phyloP scores from a whole-genome alignment of 2,888 invertebrate species.

The Metellina segmentata region DNA sequence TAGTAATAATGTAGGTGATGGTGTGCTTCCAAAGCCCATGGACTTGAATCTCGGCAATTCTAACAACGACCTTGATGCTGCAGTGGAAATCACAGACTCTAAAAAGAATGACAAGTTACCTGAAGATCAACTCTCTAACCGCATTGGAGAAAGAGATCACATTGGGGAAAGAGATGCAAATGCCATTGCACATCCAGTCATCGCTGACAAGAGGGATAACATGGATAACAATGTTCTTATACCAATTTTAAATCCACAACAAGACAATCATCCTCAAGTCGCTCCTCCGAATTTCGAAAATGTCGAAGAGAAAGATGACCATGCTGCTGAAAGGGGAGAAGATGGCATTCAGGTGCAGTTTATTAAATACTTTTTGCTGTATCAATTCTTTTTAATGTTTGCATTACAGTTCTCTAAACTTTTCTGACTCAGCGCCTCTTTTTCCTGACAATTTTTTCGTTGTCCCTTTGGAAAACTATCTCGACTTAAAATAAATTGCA shows the following conservation, averaged over 20 bases:
- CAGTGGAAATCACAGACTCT: slow-evolving; percentile 40
- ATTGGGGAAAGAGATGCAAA: slow-evolving; percentile 37
- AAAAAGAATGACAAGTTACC: slow-evolving; percentile 20
- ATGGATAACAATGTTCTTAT: background rate
- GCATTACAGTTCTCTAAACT: too few relatives aligned
- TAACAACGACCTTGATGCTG: slow-evolving; percentile 53
- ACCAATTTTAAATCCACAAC: background rate
- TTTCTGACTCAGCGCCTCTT: too few relatives aligned
- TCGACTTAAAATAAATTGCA: too few relatives aligned
- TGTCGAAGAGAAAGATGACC: slow-evolving; percentile 67
- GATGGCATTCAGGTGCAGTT: slow-evolving; percentile 56
- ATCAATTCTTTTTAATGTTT: too few relatives aligned
- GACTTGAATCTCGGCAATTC: slow-evolving; percentile 38
- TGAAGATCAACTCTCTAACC: slow-evolving; percentile 21
- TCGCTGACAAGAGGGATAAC: slow-evolving; percentile 23
- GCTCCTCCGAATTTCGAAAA: slow-evolving; percentile 58
- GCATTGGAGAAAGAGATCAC: slow-evolving; percentile 33
- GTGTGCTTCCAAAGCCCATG: slow-evolving; percentile 64
- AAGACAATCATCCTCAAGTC: slow-evolving; percentile 65
- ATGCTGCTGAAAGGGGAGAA: slow-evolving; percentile 68
- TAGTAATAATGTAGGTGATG: slow-evolving; percentile 42
- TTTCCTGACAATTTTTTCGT: too few relatives aligned
- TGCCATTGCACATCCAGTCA: slow-evolving; percentile 12
- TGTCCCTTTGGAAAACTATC: too few relatives aligned
- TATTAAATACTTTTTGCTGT: too few relatives aligned